Percentiles rank a stretch among this genome's conserved stretches.
Evolutionary conservation across 2,888 invertebrate species (phyloP).

Genomic region (Rhyacophila evoluta): DNA sequence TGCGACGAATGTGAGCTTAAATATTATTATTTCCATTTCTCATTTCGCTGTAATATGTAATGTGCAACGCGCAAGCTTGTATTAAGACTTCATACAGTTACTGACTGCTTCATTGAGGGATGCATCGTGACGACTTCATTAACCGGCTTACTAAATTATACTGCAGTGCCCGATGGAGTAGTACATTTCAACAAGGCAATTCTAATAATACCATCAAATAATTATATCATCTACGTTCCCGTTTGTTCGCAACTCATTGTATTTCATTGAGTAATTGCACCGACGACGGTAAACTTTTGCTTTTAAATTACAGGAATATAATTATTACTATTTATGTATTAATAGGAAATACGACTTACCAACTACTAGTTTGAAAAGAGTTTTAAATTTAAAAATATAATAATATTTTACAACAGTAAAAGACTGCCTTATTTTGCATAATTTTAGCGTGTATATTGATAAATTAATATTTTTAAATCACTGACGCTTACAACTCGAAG

Average conservation of each 20-base stretch:
- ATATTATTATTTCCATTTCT: constrained; percentile 18
- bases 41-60: not conserved
- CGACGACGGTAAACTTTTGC: no score
- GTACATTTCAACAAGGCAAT: not conserved
- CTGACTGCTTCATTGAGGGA: not conserved
- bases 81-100: not conserved
- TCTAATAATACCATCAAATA: not conserved
- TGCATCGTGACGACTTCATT: constrained; percentile 10
- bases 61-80: not conserved
- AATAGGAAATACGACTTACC: no score
- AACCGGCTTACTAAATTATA: not conserved
- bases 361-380: no score
- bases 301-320: no score
- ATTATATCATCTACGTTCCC: not conserved
- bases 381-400: no score
- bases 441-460: no score
- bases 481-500: no score
- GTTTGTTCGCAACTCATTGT: not conserved
- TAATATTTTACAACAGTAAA: no score
- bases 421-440: no score
- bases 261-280: no score
- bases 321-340: no score
- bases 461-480: no score
- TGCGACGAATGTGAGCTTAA: constrained; percentile 8
- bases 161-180: not conserved